Evolutionary conservation across 2,888 invertebrate genomes (phyloP), one percentile per base, ranked within the genome.

Genomic region (Plebejus melissa): DNA sequence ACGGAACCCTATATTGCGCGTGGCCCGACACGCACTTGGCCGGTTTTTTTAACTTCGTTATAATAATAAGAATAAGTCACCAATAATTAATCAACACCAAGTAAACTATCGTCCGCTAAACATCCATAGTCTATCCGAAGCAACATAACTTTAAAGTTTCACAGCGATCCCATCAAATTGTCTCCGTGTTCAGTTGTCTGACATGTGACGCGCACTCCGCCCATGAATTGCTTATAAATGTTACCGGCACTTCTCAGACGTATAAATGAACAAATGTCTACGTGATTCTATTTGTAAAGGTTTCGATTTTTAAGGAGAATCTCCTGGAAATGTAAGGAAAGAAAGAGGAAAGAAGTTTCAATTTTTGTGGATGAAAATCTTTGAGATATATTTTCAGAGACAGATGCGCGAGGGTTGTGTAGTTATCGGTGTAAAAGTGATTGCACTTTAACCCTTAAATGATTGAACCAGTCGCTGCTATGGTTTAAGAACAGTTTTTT

Each of bases 201-300:
- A 84, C 80, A 83, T 79, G 79, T 83, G 83, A 83, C 81, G 83
- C 79, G 83, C 84, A 85, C 88, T 87, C 83, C 83, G 81, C 74
- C 81, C 69, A 76, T 91, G 90, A 91, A 91, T 91, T 88, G 90
- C 84, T 88, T 84, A 91, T 90, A 88, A 89, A 88, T 88, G 88
- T 81, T 88, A 86, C 78, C 76, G 74, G 54, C 46, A 7, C 54
- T 75, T 75, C 75, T 70, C 57, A 57, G 70, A 41, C 70, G 70
- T 70, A 75, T 75, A 70, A 70, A 54, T 72, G 72, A 72, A 72
- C 72, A 72, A 50, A 54, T 54, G 32, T 72, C 54, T 11, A 22
- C 36, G 38, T 46, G 72, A 54, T 72, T 72, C 50, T 72, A 50
- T 72, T 72, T 72, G 50, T 50, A 50, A 72, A 13, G 65, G 11